phyloP scores from a whole-genome alignment of 2,888 invertebrate species.

The Phragmatobia fuliginosa region DNA sequence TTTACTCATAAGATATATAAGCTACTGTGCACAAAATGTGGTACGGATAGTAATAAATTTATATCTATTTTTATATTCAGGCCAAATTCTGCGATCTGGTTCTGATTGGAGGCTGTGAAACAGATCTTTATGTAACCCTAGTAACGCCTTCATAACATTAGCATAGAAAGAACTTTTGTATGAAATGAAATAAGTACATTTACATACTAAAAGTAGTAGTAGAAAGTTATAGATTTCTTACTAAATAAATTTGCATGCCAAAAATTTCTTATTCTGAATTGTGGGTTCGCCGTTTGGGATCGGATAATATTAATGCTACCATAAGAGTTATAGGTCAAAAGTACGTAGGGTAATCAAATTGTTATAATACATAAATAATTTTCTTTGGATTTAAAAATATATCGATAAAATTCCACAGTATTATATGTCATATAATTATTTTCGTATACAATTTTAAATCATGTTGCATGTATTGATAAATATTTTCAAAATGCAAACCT shows the following conservation, averaged over 20 bases:
- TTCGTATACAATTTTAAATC: background rate
- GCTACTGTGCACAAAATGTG: background rate
- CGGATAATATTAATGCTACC: background rate
- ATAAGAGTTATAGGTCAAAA: background rate
- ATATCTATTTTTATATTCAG: conserved; percentile 7
- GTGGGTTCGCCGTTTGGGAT: background rate
- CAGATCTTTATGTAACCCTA: conserved; percentile 10
- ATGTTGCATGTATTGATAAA: no score
- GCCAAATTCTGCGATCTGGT: conserved; percentile 14
- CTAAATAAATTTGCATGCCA: conserved; percentile 8
- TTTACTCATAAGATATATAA: background rate
- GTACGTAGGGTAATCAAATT: background rate
- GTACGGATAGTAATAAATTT: background rate
- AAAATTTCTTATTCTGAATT: conserved; percentile 7
- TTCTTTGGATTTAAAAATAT: background rate
- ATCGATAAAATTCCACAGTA: background rate
- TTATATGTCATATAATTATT: no score
- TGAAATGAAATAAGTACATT: conserved; percentile 12
- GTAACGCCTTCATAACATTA: conserved; percentile 2
- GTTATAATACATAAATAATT: background rate
- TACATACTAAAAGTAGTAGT: conserved; percentile 5
- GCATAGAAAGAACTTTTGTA: conserved; percentile 5
- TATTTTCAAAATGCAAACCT: no score
- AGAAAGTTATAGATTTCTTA: conserved; percentile 7
- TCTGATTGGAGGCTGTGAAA: conserved; percentile 7